Percentiles rank a stretch among this genome's conserved stretches.
Conservation (phyloP, 2,113 vertebrate species). For the Shinisaurus crocodilurus region DNA sequence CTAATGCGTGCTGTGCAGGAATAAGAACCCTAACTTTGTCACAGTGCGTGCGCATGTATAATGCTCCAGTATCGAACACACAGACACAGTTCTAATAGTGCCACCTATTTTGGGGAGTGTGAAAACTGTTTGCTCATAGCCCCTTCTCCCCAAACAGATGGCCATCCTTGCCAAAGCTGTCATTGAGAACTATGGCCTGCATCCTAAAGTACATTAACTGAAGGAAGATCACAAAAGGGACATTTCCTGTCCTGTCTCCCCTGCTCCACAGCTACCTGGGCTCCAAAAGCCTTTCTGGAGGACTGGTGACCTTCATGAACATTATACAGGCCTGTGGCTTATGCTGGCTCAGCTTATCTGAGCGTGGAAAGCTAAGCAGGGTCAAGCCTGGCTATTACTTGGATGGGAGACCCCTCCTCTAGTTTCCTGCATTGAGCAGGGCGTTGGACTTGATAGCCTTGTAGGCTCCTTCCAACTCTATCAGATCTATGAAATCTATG, state of each 20-base stretch:
- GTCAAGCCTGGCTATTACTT: too few relatives aligned
- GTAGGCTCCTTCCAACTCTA: too few relatives aligned
- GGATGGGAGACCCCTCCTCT: too few relatives aligned
- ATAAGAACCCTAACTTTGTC: neutral
- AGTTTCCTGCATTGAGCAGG: too few relatives aligned
- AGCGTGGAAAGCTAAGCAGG: too few relatives aligned
- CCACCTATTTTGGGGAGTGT: neutral
- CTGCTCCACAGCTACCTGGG: too few relatives aligned
- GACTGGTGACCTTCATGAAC: too few relatives aligned
- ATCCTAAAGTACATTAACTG: neutral
- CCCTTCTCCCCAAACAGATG: neutral
- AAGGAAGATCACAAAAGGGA: neutral
- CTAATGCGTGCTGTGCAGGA: neutral
- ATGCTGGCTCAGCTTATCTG: too few relatives aligned
- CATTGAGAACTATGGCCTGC: neutral
- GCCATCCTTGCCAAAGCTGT: neutral
- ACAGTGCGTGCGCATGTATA: neutral
- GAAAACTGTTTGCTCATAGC: neutral
- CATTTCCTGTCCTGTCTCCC: neutral
- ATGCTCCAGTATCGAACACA: neutral
- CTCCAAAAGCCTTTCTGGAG: too few relatives aligned
- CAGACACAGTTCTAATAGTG: neutral
- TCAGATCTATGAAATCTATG: too few relatives aligned
- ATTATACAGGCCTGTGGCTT: too few relatives aligned
- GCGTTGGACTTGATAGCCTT: too few relatives aligned